phyloP scores from a whole-genome alignment of 1,140 invertebrate genomes.

The Diabrotica virgifera region DNA sequence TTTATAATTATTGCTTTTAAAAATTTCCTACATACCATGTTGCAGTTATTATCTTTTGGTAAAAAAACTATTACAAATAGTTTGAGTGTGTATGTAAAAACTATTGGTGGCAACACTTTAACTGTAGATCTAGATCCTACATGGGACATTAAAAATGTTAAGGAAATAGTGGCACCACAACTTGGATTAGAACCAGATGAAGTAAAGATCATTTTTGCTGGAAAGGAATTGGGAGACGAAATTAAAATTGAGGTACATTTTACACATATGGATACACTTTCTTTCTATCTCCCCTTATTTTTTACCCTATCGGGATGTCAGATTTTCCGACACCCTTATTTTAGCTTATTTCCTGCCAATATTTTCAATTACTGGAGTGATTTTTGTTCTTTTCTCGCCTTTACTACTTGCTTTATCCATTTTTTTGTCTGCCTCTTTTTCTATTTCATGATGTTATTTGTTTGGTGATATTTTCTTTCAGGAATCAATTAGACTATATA shows the following conservation, averaged over 20 bases:
- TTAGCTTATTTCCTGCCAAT: too few species aligned
- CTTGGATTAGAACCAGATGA: slow-evolving; percentile 67
- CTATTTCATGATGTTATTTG: too few species aligned
- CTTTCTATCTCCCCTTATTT: too few species aligned
- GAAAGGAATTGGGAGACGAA: slow-evolving; percentile 75
- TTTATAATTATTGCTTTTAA: slow-evolving; percentile 34
- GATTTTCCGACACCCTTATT: too few species aligned
- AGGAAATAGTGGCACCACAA: slow-evolving; percentile 67
- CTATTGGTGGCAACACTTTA: slow-evolving; percentile 65
- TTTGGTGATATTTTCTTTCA: too few species aligned
- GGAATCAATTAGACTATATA: too few species aligned
- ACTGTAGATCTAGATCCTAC: slow-evolving; percentile 68
- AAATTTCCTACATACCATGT: slow-evolving; percentile 59
- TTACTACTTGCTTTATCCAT: too few species aligned
- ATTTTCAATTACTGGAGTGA: too few species aligned
- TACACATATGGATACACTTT: too few species aligned
- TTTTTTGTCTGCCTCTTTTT: too few species aligned
- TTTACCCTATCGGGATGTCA: too few species aligned
- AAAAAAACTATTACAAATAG: slow-evolving; percentile 60
- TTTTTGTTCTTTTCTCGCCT: too few species aligned
- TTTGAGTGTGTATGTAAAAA: slow-evolving; percentile 69
- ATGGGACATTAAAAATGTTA: slow-evolving; percentile 74
- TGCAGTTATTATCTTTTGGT: slow-evolving; percentile 61
- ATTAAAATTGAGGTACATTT: slow-evolving; percentile 63
- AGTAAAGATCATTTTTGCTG: slow-evolving; percentile 81